phyloP scores from a whole-genome alignment of 2,888 invertebrate species.

The Hedya salicella region DNA sequence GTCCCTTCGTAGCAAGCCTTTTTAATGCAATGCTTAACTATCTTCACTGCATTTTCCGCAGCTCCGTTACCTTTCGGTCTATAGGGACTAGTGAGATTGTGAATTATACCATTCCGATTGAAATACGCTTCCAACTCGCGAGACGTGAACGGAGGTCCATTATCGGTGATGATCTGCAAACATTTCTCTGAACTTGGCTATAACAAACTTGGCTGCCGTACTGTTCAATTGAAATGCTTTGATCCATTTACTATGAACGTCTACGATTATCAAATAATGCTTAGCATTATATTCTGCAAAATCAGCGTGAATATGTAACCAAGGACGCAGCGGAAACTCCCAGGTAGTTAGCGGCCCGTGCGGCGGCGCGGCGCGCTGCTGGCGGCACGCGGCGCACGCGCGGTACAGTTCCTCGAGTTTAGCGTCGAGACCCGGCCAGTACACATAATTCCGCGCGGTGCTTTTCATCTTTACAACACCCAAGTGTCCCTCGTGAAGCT shows the following conservation, averaged over 20 bases:
- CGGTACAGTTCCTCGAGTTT: slow-evolving; percentile 46
- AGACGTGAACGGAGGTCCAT: slow-evolving; percentile 9
- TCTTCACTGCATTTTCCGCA: slow-evolving; percentile 17
- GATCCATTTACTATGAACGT: slow-evolving; percentile 27
- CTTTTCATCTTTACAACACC: slow-evolving; percentile 50
- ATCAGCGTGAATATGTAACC: slow-evolving; percentile 25
- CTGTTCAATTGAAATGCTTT: background rate
- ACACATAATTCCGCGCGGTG: slow-evolving; percentile 47
- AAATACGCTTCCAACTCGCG: slow-evolving; percentile 10
- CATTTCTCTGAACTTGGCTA: background rate
- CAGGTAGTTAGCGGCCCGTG: background rate
- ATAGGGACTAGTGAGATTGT: slow-evolving; percentile 1
- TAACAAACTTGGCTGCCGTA: slow-evolving; percentile 4
- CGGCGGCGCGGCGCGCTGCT: slow-evolving; percentile 22
- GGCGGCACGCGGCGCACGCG: slow-evolving; percentile 46
- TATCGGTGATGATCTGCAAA: slow-evolving; percentile 17
- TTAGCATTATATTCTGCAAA: slow-evolving; percentile 10
- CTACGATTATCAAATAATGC: slow-evolving; percentile 7
- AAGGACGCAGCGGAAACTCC: background rate
- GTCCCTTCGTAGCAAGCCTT: slow-evolving; percentile 3
- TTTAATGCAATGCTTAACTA: slow-evolving; percentile 10
- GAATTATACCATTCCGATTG: slow-evolving; percentile 2
- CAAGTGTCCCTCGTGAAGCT: slow-evolving; percentile 46
- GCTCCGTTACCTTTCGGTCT: slow-evolving; percentile 16
- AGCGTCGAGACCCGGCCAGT: slow-evolving; percentile 48